A percentile compares a stretch with the other conserved stretches of the same genome.
phyloP scores from a whole-genome alignment of 2,113 vertebrate species.

The Dissostichus mawsoni region DNA sequence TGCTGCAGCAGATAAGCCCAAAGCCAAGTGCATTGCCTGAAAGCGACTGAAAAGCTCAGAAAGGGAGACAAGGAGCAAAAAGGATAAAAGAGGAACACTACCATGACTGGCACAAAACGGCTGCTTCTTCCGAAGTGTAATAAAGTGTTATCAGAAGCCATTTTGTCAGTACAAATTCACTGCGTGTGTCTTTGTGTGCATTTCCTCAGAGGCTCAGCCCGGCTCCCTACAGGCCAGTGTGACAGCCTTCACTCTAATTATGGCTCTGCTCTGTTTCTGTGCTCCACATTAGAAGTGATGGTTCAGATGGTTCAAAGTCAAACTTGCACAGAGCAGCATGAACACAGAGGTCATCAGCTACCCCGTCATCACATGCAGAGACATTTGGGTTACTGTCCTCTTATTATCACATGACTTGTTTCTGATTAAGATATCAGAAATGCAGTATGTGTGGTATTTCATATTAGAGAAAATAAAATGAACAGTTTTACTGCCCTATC shows the following conservation, averaged over 20 bases:
- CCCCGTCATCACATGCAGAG: slow-evolving; percentile 12
- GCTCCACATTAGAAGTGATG: slow-evolving; percentile 75
- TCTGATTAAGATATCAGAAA: neutral
- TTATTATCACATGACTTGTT: neutral
- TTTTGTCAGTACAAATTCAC: slow-evolving; percentile 20
- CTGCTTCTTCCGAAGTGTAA: slow-evolving; percentile 3
- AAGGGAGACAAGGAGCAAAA: neutral
- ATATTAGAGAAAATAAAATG: neutral
- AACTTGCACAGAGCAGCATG: slow-evolving; percentile 51
- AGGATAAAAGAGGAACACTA: neutral
- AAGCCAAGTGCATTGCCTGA: slow-evolving; percentile 20
- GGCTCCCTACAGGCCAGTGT: slow-evolving; percentile 59
- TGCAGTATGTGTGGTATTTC: neutral
- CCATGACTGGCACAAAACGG: neutral
- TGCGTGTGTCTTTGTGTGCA: slow-evolving; percentile 25
- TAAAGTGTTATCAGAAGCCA: slow-evolving; percentile 22
- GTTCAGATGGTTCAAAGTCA: slow-evolving; percentile 76
- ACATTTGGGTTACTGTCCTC: slow-evolving; percentile 4
- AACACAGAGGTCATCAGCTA: slow-evolving; percentile 39
- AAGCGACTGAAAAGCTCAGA: slow-evolving; percentile 17
- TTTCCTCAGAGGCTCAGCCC: slow-evolving; percentile 38
- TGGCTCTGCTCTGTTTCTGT: slow-evolving; percentile 76
- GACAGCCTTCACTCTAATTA: slow-evolving; percentile 80
- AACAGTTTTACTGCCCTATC: neutral
- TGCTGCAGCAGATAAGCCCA: slow-evolving; percentile 26